Evolutionary conservation across 2,113 vertebrate genomes (phyloP), one percentile per base, ranked within the genome.

Genomic region (Xenus cinereus): DNA sequence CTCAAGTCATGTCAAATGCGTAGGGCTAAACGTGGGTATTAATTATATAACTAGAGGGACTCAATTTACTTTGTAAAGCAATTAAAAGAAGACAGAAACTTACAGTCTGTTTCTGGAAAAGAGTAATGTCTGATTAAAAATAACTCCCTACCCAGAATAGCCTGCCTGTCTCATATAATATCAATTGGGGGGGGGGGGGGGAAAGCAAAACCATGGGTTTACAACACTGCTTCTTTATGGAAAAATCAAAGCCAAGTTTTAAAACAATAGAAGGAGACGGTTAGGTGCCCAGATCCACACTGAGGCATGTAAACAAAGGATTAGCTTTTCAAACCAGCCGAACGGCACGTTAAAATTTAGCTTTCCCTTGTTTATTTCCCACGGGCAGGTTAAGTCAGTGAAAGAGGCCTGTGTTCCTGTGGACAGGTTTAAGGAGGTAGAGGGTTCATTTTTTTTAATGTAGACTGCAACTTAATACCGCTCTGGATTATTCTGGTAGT

Each of bases 111-210:
- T 92, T 89, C 96, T 91, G 18, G 48, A 90, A 78, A 71, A 93
- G 86, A 97, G 57, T 87, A 92, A 96, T 87, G 53, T 37, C 53
- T 89, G 45, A 69, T 89, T 94, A 92, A 97, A 97, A 96, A 95
- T 94, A 97, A 78, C 69, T 87, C 89, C 59, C 53, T 87, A 50
- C 48, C 48, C 80, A 84, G 86, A 96, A 95, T 54, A 96, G 89
- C 53, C 68, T 75, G 41, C 46, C 54, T 89, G 73, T 89, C 64
- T 89, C 53, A 26, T 4, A 56, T 64, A 63, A 16, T 27, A 86
- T 81, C 26, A 59, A 1, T 18, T 43, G 28, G 3, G 8, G 7
- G 33, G 15, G 9, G 5, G 8, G 9, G 1, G 1, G 2, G 27
- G 8, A 7, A 6, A 9, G 14, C 20, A 53, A 78, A 57, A 60